phyloP scores from a whole-genome alignment of 2,888 invertebrate species.

The Phortica magna region DNA sequence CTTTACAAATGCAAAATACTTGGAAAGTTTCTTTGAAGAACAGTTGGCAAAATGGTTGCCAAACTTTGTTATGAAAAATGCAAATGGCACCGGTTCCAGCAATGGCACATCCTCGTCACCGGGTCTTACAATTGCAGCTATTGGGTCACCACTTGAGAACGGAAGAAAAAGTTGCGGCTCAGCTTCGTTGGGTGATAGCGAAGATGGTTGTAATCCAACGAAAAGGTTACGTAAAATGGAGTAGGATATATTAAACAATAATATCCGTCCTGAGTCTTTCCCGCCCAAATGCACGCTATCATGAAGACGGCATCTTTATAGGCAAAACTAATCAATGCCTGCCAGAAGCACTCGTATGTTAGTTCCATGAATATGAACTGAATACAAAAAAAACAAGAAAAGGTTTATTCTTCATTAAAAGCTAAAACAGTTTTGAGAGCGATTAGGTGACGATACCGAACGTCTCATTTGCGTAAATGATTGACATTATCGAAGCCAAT shows the following conservation, averaged over 20 bases:
- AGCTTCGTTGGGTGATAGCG: conserved; percentile 63
- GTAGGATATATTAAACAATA: conserved; percentile 61
- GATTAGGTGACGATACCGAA: not conserved
- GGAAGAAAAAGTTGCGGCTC: conserved; percentile 70
- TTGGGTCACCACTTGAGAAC: conserved; percentile 66
- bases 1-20: conserved; percentile 87
- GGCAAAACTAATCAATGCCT: too few species aligned
- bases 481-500: not conserved
- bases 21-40: conserved; percentile 92
- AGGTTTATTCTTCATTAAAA: not conserved
- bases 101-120: conserved; percentile 63
- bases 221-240: conserved; percentile 74
- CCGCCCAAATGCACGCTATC: not conserved
- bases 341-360: too few species aligned
- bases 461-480: not conserved
- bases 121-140: conserved; percentile 52
- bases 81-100: conserved; percentile 46
- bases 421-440: not conserved
- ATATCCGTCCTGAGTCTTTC: not conserved
- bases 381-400: too few species aligned
- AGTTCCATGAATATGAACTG: too few species aligned
- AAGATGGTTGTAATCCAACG: conserved; percentile 74
- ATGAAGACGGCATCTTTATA: not conserved
- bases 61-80: conserved; percentile 80
- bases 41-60: conserved; percentile 90